Evolutionary conservation across 2,888 invertebrate species (phyloP).

Genomic region (Druceiella hillmani): DNA sequence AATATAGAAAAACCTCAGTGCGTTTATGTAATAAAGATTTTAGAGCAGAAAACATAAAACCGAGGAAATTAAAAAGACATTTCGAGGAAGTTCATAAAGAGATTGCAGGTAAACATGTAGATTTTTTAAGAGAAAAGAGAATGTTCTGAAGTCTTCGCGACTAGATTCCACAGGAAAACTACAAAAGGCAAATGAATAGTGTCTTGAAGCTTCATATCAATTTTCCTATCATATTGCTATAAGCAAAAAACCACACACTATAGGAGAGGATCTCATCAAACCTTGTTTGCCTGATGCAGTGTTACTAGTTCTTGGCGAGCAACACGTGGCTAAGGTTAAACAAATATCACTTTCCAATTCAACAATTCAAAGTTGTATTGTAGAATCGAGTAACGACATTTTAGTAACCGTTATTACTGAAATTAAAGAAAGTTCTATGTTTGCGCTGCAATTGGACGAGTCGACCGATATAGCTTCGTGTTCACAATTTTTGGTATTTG

Average conservation of each 20-base stretch:
- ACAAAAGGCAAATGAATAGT: too few species aligned
- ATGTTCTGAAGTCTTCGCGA: constrained; percentile 17
- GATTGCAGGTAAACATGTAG: constrained; percentile 20
- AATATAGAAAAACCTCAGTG: too few species aligned
- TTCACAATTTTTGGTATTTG: too few species aligned
- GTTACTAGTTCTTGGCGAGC: constrained; percentile 12
- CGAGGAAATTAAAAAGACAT: constrained; percentile 24
- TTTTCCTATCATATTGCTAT: constrained; percentile 17
- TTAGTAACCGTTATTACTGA: constrained; percentile 17
- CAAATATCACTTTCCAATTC: constrained; percentile 11
- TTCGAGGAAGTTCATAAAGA: constrained; percentile 21
- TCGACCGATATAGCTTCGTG: constrained; percentile 22
- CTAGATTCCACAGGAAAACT: constrained; percentile 20
- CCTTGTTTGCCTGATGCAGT: constrained; percentile 13
- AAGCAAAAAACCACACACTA: constrained; percentile 14
- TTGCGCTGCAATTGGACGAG: constrained; percentile 21
- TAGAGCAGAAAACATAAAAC: constrained; percentile 23
- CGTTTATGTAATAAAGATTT: constrained; percentile 23
- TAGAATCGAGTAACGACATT: constrained; percentile 16
- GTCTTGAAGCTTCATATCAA: constrained; percentile 22
- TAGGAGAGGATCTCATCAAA: constrained; percentile 15
- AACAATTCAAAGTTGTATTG: constrained; percentile 15
- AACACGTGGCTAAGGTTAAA: constrained; percentile 12
- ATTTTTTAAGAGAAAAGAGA: constrained; percentile 20
- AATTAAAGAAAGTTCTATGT: constrained; percentile 21